Conservation (phyloP, 1,140 invertebrate species). For the Cataglyphis hispanica region DNA sequence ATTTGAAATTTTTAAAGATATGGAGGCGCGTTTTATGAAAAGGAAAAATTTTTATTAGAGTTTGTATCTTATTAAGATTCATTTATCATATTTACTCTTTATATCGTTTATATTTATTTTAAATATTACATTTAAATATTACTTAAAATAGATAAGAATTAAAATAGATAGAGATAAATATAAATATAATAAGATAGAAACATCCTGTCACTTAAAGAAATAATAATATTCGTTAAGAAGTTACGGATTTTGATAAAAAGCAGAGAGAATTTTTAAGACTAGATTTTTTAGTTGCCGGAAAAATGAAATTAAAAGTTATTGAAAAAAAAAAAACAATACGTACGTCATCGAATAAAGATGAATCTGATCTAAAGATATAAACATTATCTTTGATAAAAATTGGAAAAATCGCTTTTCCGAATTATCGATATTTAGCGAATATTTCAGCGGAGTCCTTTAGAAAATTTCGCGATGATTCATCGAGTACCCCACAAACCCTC, state of each 20-base stretch:
- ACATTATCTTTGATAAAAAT: too few relatives aligned
- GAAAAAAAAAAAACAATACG: too few relatives aligned
- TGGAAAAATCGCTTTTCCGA: too few relatives aligned
- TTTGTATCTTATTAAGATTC: background rate
- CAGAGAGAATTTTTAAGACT: too few relatives aligned
- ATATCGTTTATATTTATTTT: background rate
- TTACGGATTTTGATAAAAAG: too few relatives aligned
- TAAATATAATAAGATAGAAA: background rate
- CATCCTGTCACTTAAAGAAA: background rate
- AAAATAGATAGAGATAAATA: background rate
- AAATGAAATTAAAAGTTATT: too few relatives aligned
- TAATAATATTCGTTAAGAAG: background rate
- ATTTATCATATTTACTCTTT: background rate
- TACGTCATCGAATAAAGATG: too few relatives aligned
- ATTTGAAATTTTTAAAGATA: too few relatives aligned
- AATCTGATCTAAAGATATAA: too few relatives aligned
- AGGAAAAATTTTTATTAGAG: background rate
- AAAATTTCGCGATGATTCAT: constrained; percentile 64
- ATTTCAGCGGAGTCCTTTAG: background rate
- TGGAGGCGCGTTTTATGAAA: too few relatives aligned
- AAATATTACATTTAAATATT: background rate
- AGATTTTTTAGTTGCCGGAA: too few relatives aligned
- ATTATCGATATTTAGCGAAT: background rate
- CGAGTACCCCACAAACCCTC: constrained; percentile 12
- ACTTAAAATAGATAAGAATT: too few relatives aligned